Evolutionary conservation across 2,888 invertebrate genomes (phyloP).

Genomic region (Pristionchus maxplancki): DNA sequence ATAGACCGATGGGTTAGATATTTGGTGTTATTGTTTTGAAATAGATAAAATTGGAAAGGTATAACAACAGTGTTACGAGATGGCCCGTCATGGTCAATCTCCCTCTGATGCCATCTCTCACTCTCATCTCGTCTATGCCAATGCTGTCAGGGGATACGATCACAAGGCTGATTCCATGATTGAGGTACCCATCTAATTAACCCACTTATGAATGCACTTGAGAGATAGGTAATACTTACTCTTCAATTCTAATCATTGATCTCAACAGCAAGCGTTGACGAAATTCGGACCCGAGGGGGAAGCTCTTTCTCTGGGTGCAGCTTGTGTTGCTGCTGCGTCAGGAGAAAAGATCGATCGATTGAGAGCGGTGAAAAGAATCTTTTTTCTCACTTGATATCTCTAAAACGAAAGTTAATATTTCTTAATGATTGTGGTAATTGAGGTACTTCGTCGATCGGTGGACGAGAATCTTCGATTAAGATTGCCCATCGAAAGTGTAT

Average conservation of each 20-base stretch:
- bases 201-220: background rate
- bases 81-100: constrained; percentile 35
- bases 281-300: constrained; percentile 42
- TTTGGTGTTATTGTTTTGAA: no score
- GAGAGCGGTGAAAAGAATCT: background rate
- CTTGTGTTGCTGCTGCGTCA: constrained; percentile 30
- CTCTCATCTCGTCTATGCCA: constrained; percentile 36
- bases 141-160: constrained; percentile 27
- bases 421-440: no score
- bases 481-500: background rate
- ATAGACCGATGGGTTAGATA: no score
- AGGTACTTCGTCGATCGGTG: constrained; percentile 42
- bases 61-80: constrained; percentile 34
- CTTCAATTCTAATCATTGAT: background rate
- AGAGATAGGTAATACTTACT: background rate
- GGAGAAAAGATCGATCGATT: constrained; percentile 42
- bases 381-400: background rate
- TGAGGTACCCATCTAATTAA: background rate
- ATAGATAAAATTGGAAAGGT: background rate
- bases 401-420: background rate
- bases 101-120: constrained; percentile 12
- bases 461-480: background rate
- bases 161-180: constrained; percentile 23
- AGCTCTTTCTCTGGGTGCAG: background rate
- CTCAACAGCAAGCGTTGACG: background rate